Base-by-base conservation (phyloP, 2,797 vertebrate species). In the Coilia nasus region DNA sequence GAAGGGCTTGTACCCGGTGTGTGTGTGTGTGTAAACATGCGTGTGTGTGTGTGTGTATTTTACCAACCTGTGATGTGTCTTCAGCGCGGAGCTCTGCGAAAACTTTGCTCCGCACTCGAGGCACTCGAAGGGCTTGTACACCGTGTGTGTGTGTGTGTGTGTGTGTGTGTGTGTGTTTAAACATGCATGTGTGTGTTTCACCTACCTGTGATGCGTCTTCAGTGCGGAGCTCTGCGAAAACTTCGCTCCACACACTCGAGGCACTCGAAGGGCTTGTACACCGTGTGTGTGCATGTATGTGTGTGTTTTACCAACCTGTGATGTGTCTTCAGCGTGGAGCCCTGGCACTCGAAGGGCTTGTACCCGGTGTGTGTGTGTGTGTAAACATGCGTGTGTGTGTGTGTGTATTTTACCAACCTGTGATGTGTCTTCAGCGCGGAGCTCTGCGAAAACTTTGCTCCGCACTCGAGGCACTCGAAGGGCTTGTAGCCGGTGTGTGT, bases 221-320 rank as follows among this genome's bases (percentile, higher is more conserved):
- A 99, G 97, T 0, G 98, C 97, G 0, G 98, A 98, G 4, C 97
- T 98, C 94, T 99, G 98, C 2, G 97, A 98, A 92, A 99, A 99
- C 83, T 95, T 97, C 88, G n/a, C n/a, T n/a, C n/a, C n/a, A n/a
- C n/a, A n/a, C n/a, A n/a, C 88, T 97, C 94, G 0, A 94, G 91
- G 91, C 98, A 99, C 90, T 96, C 93, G 0, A 94, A 98, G 5
- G 98, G 98, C 89, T 97, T 97, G 83, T 96, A 94, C 0, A 98
- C 98, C n/a, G 50, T 54, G 50, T 54, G 7, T 25, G 67, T 35
- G 6, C 19, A 17, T 54, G 35, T 41, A 10, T 25, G 64, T 21
- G 64, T 10, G 64, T 25, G 71, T 47, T 4, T 25, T 25, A 19
- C 62, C 90, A 95, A 99, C 98, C 98, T 97, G 94, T 95, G 96